Evolutionary conservation across 2,888 invertebrate genomes (phyloP), one percentile per base, ranked within the genome.

Genomic region (Drosophila tripunctata): DNA sequence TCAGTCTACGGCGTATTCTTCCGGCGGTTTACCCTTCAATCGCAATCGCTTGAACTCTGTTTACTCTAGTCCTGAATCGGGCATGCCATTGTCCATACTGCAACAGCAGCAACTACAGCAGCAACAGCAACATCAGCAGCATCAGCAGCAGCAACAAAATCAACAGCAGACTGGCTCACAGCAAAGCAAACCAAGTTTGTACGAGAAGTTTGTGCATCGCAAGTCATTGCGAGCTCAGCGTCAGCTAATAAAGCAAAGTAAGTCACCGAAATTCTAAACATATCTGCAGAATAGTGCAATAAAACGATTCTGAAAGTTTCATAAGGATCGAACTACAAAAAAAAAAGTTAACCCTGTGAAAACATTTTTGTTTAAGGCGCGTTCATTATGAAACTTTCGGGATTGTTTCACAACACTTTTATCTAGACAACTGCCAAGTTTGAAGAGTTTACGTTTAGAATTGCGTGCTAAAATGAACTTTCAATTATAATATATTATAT

Each of bases 1-100:
- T 31, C 95, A 96, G 1, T 96, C 96, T 0, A 96, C 96, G 0
- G 96, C 96, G 0, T 96, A 96, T 89, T 96, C 96, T 4, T 96
- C 96, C 1, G 93, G 93, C 2, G 94, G 94, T 8, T 76, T 89
- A 66, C 93, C 96, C 45, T 96, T 96, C 87, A 94, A 94, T 8
- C 92, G 96, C 54, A 95, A 95, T 79, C 93, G 96, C 0, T 94
- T 95, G 80, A 96, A 96, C 90, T 96, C 96, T 0, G 94, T 94
- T 10, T 94, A 94, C 86, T 94, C 94, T 10, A 94, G 93, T 74
- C 94, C 94, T 0, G 94, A 94, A 75, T 93, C 93, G 1, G 91
- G 91, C 19, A 91, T 93, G 67, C 93, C 93, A 0, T 61, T 90
- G 24, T 70, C 89, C 19, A 87, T 90, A 2, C 35, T 90, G 10